Conservation (phyloP, 2,797 vertebrate species). For the Pangasius mekongensis region DNA sequence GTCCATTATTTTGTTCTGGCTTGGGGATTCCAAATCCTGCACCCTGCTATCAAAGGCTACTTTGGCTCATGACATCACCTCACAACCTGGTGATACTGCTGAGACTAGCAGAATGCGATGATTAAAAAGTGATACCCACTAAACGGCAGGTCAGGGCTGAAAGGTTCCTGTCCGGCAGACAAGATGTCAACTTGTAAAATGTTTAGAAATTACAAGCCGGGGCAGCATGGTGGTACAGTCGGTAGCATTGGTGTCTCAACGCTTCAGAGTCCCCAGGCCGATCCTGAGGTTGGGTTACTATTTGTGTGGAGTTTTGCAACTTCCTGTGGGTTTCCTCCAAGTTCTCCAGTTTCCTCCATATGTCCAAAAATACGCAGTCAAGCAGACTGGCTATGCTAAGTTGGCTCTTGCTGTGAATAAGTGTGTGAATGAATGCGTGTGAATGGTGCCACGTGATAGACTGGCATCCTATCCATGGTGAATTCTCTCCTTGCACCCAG, state of each 20-base stretch:
- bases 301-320: no score
- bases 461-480: no score
- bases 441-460: background rate
- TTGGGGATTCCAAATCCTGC: background rate
- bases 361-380: background rate
- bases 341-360: no score
- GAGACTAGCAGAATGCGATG: no score
- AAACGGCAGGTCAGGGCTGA: no score
- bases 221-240: background rate
- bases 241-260: background rate
- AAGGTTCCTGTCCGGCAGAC: background rate
- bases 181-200: background rate
- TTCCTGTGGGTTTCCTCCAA: background rate
- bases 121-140: no score
- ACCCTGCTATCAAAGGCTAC: background rate
- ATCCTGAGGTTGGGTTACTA: background rate
- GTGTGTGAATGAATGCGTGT: background rate
- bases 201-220: background rate
- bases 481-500: background rate
- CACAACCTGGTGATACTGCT: no score
- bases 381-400: background rate
- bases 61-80: background rate
- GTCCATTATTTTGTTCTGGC: background rate
- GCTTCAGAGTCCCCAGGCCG: background rate
- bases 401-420: background rate